Base-by-base conservation (phyloP, 2,797 vertebrate species). In the Meriones psammophilus region DNA sequence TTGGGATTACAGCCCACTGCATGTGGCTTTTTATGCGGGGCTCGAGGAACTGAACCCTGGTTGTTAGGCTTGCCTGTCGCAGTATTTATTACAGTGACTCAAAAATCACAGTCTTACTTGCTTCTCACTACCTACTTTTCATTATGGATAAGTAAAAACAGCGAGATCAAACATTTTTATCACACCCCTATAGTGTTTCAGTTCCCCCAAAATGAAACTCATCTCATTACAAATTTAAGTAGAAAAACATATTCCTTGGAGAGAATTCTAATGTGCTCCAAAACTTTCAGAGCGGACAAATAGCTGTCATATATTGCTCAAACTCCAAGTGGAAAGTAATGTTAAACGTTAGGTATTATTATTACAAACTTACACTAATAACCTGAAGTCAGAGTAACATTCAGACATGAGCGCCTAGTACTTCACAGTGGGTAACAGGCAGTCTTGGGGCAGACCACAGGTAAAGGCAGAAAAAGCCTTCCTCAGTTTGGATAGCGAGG, bases 181-280 rank as follows among this genome's bases (percentile, higher is more conserved):
- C 58, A 85, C 66, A 54, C 56, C 36, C 9, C 33, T 71, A 58
- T 28, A 84, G n/a, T 81, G 73, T 93, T 92, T n/a, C 15, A 39
- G 28, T 73, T 84, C 90, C 22, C 15, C 54, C 95, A 89, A 60
- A 88, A 92, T 54, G 84, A 50, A 87, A 92, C 86, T 92, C 36
- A 84, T 12, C 66, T 93, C 64, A 93, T 56, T 17, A 76, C 7
- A 28, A 90, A 88, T 96, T 83, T 74, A 77, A 77, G 24, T 42
- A 77, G 58, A 54, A 94, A 95, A 92, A 85, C 15, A 58, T 84
- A 50, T 85, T 84, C 42, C 33, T 92, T 94, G 60, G 36, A 88
- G 95, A 87, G 54, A 73, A 71, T 95, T 94, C 18, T 91, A 74
- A 94, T 74, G 80, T 95, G 46, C 89, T 74, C 13, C 64, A 78